Evolutionary conservation across 2,888 invertebrate genomes (phyloP).

Genomic region (Tetheella fluctuosa): DNA sequence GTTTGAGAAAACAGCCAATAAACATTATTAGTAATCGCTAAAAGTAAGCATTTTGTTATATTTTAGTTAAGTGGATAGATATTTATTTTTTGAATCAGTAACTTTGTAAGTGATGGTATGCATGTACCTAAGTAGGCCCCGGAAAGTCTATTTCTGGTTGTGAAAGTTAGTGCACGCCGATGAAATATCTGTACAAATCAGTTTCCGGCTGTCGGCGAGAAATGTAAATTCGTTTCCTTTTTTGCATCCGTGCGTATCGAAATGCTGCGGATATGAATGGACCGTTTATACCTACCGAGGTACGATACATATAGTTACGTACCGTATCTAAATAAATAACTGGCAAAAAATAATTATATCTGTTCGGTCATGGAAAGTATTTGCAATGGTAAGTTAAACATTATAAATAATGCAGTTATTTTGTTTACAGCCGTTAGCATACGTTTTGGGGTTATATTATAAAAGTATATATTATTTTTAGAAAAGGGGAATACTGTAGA

Average conservation of each 20-base stretch:
- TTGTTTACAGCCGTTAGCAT: no score
- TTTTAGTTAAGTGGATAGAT: no score
- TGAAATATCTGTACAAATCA: conserved; percentile 5
- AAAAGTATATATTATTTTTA: not conserved
- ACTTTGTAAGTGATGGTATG: not conserved
- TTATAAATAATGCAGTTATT: no score
- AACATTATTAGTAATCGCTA: no score
- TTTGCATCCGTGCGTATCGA: conserved; percentile 3
- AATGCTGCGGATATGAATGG: not conserved
- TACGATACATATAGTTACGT: not conserved
- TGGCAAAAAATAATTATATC: no score
- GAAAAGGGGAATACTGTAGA: not conserved
- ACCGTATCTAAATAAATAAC: no score
- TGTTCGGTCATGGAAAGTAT: no score
- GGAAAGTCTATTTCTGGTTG: not conserved
- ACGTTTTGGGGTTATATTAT: no score
- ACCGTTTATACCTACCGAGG: not conserved
- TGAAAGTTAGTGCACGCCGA: not conserved
- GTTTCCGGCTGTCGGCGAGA: not conserved
- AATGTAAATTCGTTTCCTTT: not conserved
- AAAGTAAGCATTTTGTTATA: no score
- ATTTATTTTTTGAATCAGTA: no score
- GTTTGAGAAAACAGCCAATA: no score
- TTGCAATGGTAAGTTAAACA: no score
- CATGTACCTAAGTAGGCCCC: not conserved